Percentiles rank a stretch among this genome's conserved stretches.
These are phyloP conservation scores for Halcyon malimbica DNA, from an alignment of 2,113 vertebrate genomes.

Conservation along the genomic window DNA sequence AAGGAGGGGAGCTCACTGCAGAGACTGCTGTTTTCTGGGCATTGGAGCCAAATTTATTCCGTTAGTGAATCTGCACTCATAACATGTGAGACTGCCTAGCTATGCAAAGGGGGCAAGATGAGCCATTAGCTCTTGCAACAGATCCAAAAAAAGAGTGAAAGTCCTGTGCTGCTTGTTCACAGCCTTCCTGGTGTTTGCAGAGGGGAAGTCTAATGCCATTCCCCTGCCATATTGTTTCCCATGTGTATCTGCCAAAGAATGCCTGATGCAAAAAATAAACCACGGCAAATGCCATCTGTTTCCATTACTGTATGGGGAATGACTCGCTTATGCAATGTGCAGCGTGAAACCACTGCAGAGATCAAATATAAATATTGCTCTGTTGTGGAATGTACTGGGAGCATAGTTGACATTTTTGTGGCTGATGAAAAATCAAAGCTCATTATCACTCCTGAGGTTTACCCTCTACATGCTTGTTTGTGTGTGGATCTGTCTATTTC, in stretches of 20 bases:
- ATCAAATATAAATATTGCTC: conserved; percentile 35
- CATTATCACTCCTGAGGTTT: conserved; percentile 25
- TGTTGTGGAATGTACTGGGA: neutral
- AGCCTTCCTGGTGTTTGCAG: neutral
- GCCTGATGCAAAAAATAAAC: conserved; percentile 62
- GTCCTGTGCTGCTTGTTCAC: neutral
- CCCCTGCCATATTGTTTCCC: conserved; percentile 46
- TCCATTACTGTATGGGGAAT: conserved; percentile 59
- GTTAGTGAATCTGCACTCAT: neutral
- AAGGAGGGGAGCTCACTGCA: neutral
- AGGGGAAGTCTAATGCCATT: conserved; percentile 12
- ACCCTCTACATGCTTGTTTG: neutral
- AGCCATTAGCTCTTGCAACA: neutral
- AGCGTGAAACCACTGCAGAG: neutral
- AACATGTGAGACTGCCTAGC: neutral
- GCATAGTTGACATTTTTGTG: conserved; percentile 41
- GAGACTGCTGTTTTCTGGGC: neutral
- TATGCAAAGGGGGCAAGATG: neutral
- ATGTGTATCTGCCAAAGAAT: conserved; percentile 51
- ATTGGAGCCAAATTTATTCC: neutral
- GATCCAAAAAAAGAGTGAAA: conserved; percentile 27
- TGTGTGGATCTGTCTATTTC: neutral
- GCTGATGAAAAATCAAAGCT: conserved; percentile 51
- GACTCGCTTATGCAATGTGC: conserved; percentile 45
- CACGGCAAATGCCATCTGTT: conserved; percentile 12